Base-by-base conservation (phyloP, 1,140 invertebrate species). In the Lordiphosa stackelbergi region DNA sequence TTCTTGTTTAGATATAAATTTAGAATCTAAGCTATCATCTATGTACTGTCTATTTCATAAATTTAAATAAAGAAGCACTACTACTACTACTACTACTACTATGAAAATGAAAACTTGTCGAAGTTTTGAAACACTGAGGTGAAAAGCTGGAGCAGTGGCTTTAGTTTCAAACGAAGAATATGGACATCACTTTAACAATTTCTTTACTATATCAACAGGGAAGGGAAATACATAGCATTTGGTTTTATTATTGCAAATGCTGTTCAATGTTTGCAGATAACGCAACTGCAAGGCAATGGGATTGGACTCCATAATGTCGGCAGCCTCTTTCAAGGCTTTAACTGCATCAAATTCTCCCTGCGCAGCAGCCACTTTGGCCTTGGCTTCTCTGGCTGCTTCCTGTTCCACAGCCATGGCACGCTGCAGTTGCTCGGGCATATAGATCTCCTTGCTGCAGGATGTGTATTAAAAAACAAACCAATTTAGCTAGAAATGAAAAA, bases 311-410 rank as follows among this genome's bases (percentile, higher is more conserved):
- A 97, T 96, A 19, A 97, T 92, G 79, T 97, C 95, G 3, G 95
- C 94, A 9, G 96, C 96, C 85, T 97, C 95, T 70, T 95, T 95
- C 0, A 98, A 89, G 2, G 96, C 94, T 47, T 92, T 89, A 0
- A 95, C 95, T 5, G 96, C 95, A 79, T 95, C 95, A 84, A 95
- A 94, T 88, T 97, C 95, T 9, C 95, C 93, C 79, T 94, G 92
- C 10, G 93, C 93, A 0, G 93, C 93, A 43, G 94, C 94, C 0
- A 95, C 92, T 85, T 95, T 95, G 16, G 94, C 94, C 58, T 93
- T 88, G 24, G 94, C 94, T 85, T 88, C 86, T 24, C 94, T 85
- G 0, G 94, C 91, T 0, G 95, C 95, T 78, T 96, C 95, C 12
- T 95, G 95, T 89, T 96, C 95, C 0, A 94, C 94, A 0, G 94